phyloP scores from a whole-genome alignment of 2,888 invertebrate genomes.

The Tetragonisca angustula region DNA sequence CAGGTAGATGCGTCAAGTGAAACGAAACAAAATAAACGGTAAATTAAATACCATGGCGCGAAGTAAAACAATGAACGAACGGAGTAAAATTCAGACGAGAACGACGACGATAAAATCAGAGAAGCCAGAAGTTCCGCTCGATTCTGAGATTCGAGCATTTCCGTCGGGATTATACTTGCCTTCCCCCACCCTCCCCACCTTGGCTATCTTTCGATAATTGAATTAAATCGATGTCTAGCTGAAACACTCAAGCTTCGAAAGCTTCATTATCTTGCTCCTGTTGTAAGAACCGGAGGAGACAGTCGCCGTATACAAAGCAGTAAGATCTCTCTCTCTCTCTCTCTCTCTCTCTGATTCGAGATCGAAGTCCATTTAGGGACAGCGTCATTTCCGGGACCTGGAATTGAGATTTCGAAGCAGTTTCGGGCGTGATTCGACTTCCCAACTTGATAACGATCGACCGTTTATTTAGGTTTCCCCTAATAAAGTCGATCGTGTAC shows the following conservation, averaged over 20 bases:
- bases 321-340: slow-evolving; percentile 14
- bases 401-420: slow-evolving; percentile 55
- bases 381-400: slow-evolving; percentile 56
- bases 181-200: no score
- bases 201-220: neutral
- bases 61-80: no score
- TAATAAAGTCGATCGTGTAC: slow-evolving; percentile 60
- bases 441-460: slow-evolving; percentile 46
- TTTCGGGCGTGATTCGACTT: slow-evolving; percentile 65
- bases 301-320: slow-evolving; percentile 31
- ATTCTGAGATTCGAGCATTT: no score
- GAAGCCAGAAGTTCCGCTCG: no score
- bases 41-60: no score
- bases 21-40: no score
- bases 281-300: slow-evolving; percentile 42
- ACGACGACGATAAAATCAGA: no score
- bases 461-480: slow-evolving; percentile 56
- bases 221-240: neutral
- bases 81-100: no score
- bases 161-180: no score
- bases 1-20: no score
- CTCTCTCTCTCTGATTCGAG: slow-evolving; percentile 31
- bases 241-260: neutral
- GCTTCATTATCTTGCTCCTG: neutral
- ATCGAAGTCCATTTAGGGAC: slow-evolving; percentile 40